Percentiles rank a stretch among this genome's conserved stretches.
Conservation (phyloP, 2,113 vertebrate genomes). For the Perca flavescens region DNA sequence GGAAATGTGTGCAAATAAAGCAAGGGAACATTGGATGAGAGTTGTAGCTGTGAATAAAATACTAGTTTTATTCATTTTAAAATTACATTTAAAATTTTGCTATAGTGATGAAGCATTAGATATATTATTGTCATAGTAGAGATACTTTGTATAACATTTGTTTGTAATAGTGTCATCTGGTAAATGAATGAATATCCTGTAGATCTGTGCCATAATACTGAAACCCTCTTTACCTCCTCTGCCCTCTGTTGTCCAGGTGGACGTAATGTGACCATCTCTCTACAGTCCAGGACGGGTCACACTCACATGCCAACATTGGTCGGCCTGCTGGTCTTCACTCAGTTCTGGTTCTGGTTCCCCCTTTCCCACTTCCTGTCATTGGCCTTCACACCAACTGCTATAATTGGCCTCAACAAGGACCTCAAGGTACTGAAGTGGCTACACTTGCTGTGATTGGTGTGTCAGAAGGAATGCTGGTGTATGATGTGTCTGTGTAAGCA, state of each 20-base stretch:
- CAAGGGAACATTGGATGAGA: too few relatives aligned
- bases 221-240: slow-evolving; percentile 2
- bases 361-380: slow-evolving; percentile 96
- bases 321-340: slow-evolving; percentile 97
- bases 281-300: slow-evolving; percentile 98
- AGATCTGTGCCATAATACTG: background rate
- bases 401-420: slow-evolving; percentile 99
- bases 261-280: slow-evolving; percentile 96
- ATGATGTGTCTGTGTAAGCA: background rate
- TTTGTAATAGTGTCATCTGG: background rate
- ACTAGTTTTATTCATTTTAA: background rate
- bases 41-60: background rate
- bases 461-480: background rate
- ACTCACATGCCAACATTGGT: slow-evolving; percentile 99
- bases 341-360: slow-evolving; percentile 99
- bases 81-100: background rate
- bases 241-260: slow-evolving; percentile 86
- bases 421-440: slow-evolving; percentile 88
- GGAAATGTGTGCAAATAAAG: too few relatives aligned
- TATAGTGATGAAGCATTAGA: background rate
- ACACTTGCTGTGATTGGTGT: background rate
- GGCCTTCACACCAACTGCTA: slow-evolving; percentile 97
- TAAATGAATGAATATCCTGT: background rate
- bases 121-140: background rate
- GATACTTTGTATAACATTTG: background rate